Base-by-base conservation (phyloP, 2,797 vertebrate species). In the Falco columbarius region DNA sequence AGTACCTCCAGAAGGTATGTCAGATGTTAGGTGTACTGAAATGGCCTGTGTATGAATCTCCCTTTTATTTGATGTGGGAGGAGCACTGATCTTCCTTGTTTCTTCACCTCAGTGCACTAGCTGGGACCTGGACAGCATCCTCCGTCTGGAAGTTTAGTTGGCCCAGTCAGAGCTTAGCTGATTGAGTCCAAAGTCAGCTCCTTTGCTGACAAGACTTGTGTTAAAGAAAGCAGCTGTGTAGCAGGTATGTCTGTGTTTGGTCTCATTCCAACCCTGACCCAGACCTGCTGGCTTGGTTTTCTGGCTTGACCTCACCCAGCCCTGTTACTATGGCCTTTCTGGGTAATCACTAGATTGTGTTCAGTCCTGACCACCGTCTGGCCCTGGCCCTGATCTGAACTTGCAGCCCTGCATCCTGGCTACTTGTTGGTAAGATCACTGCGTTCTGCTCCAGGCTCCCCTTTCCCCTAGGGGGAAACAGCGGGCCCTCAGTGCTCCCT, bases 361-460 rank as follows among this genome's bases (percentile, higher is more conserved):
- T 7, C 13, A 5, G 4, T 38, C 16, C 66, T 67, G 66, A 17
- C 15, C 7, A 3, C 26, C 22, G 14, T 30, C 46, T 86, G 49
- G 27, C 27, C 20, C 59, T 24, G 8, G 22, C 47, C 36, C 47
- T 62, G 34, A 51, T 40, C 55, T 68, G 44, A 61, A 7, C 19
- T 36, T 8, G 4, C 49, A 54, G 42, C 19, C 87, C 24, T 59
- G 22, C 46, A 5, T 51, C 36, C 23, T 77, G 22, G 29, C 40
- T 73, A 1, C 22, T 24, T 58, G 26, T 19, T 24, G 55, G 8
- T 51, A 7, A 73, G 29, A 19, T 17, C 27, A 7, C 8, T 54
- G 55, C 1, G 0, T 9, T 30, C 22, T 46, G 66, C 61, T 55
- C 5, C 29, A 12, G 49, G 15, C 6, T 65, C 18, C 16, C 27